Conservation (phyloP, 2,888 invertebrate species). For the Drosophila parthenogenetica region DNA sequence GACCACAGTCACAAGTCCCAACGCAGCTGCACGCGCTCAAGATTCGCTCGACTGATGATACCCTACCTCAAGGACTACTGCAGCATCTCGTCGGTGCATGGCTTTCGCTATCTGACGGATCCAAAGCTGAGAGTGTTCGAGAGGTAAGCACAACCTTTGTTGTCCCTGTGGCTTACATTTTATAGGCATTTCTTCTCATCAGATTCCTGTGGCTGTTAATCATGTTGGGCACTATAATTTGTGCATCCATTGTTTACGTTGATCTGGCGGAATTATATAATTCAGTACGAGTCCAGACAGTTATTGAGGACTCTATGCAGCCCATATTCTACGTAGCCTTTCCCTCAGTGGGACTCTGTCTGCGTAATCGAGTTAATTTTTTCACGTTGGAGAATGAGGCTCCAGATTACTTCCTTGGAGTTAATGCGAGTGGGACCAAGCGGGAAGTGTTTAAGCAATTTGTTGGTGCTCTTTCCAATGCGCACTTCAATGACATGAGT, state of each 20-base stretch:
- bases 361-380: constrained; percentile 80
- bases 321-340: constrained; percentile 79
- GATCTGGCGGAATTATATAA: constrained; percentile 74
- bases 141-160: constrained; percentile 68
- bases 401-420: constrained; percentile 69
- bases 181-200: constrained; percentile 36
- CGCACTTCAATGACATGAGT: constrained; percentile 61
- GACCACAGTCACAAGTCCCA: background rate
- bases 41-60: constrained; percentile 23
- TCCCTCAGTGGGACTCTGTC: constrained; percentile 82
- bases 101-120: constrained; percentile 79
- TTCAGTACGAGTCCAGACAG: constrained; percentile 75
- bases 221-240: constrained; percentile 67
- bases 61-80: constrained; percentile 77
- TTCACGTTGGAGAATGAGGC: constrained; percentile 64
- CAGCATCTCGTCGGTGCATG: constrained; percentile 78
- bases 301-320: constrained; percentile 79
- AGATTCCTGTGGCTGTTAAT: constrained; percentile 81
- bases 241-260: constrained; percentile 72
- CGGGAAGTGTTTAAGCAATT: constrained; percentile 70
- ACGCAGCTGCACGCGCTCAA: constrained; percentile 19
- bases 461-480: constrained; percentile 61
- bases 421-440: constrained; percentile 60
- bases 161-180: no score
- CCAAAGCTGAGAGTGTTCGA: constrained; percentile 75